Percentiles rank a stretch among this genome's conserved stretches.
phyloP scores from a whole-genome alignment of 2,888 invertebrate genomes.

The Drosophila atroscutellata region DNA sequence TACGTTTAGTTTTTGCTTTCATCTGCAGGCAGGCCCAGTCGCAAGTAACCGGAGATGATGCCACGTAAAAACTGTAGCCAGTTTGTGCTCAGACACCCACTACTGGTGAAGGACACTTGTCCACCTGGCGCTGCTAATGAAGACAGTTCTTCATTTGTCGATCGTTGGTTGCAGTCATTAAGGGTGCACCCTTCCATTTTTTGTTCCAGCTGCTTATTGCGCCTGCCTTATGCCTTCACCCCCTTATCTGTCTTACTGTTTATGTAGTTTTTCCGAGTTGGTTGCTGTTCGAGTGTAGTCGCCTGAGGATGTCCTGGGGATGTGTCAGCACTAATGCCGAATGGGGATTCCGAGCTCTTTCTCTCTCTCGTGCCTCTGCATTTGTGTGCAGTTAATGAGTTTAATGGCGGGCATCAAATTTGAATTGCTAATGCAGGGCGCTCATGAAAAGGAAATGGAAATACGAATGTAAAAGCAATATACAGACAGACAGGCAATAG shows the following conservation, averaged over 20 bases:
- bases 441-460: conserved; percentile 68
- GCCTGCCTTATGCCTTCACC: conserved; percentile 1
- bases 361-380: conserved; percentile 31
- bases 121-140: conserved; percentile 63
- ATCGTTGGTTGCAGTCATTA: conserved; percentile 68
- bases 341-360: not conserved
- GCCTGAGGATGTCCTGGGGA: conserved; percentile 9
- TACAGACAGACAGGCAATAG: not conserved
- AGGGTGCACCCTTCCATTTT: conserved; percentile 12
- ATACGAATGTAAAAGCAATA: conserved; percentile 62
- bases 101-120: not conserved
- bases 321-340: conserved; percentile 28
- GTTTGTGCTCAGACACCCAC: not conserved
- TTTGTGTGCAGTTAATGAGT: conserved; percentile 80
- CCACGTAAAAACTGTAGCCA: conserved; percentile 35
- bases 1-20: conserved; percentile 47
- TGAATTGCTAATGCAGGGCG: conserved; percentile 77
- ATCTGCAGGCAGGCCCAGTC: conserved; percentile 6
- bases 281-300: conserved; percentile 19
- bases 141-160: conserved; percentile 77
- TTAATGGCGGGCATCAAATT: conserved; percentile 78
- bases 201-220: conserved; percentile 31
- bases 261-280: conserved; percentile 41
- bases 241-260: conserved; percentile 21
- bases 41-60: conserved; percentile 18